Evolutionary conservation across 2,888 invertebrate genomes (phyloP).

Genomic region (Rotaria socialis): DNA sequence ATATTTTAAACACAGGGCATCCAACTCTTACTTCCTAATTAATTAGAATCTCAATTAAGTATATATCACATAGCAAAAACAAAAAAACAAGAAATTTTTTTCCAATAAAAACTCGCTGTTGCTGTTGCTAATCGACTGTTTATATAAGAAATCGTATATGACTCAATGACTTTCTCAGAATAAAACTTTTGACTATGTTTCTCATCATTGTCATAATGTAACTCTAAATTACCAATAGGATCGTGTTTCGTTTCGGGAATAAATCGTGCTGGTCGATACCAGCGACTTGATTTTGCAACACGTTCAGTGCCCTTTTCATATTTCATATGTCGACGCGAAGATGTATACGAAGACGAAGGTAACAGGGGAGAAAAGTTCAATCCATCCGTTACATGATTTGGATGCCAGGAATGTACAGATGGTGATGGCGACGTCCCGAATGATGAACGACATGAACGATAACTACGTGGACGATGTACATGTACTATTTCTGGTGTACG

Average conservation of each 20-base stretch:
- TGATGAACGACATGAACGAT: slow-evolving; percentile 29
- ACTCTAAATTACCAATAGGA: neutral
- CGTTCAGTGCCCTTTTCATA: slow-evolving; percentile 31
- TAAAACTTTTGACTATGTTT: neutral
- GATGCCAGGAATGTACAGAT: slow-evolving; percentile 1
- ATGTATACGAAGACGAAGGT: neutral
- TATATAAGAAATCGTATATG: neutral
- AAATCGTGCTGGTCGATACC: slow-evolving; percentile 13
- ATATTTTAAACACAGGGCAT: neutral
- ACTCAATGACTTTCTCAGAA: neutral
- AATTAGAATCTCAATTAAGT: neutral
- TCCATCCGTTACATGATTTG: neutral
- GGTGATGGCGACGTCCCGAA: slow-evolving; percentile 13
- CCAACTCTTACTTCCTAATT: neutral
- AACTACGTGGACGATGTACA: slow-evolving; percentile 20
- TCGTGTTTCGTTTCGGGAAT: neutral
- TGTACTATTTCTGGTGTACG: neutral
- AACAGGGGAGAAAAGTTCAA: neutral
- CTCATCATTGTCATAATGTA: neutral
- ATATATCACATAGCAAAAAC: neutral
- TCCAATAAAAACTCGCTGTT: neutral
- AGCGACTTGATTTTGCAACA: neutral
- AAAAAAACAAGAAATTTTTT: neutral
- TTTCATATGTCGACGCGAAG: neutral
- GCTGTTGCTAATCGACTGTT: neutral